A percentile compares a stretch with the other conserved stretches of the same genome.
Conservation (phyloP, 2,113 vertebrate genomes). For the Rutilus rutilus region DNA sequence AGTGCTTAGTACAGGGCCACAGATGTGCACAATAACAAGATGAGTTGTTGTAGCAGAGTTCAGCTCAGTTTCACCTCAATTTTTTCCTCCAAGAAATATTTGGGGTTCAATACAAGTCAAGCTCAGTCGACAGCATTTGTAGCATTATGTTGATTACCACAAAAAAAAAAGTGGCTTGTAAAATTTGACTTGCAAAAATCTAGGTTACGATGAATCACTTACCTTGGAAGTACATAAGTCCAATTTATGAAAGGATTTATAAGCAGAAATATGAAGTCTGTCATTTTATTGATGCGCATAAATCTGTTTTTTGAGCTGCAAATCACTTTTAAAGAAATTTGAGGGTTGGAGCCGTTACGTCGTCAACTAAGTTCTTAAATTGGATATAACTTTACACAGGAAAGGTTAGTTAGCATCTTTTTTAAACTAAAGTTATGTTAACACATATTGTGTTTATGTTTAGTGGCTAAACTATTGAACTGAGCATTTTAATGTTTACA, state of each 20-base stretch:
- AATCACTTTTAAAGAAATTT: background rate
- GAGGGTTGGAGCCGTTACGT: background rate
- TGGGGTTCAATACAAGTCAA: background rate
- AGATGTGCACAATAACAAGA: slow-evolving; percentile 53
- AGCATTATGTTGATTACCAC: background rate
- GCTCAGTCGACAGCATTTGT: background rate
- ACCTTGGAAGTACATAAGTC: background rate
- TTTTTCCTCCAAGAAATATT: background rate
- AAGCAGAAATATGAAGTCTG: background rate
- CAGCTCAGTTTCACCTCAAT: slow-evolving; percentile 16
- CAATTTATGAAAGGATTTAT: background rate
- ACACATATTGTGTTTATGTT: background rate
- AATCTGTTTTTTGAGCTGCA: background rate
- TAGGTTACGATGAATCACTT: background rate
- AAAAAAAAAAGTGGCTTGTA: background rate
- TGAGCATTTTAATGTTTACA: background rate
- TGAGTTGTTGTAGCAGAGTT: slow-evolving; percentile 66
- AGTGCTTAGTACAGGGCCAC: slow-evolving; percentile 77
- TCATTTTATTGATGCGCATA: background rate
- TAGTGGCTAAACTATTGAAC: background rate
- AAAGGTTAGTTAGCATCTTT: background rate
- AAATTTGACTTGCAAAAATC: background rate
- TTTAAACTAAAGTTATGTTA: background rate
- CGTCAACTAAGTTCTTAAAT: background rate
- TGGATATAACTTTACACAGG: background rate